Percentiles rank a stretch among this genome's conserved stretches.
phyloP scores from a whole-genome alignment of 1,140 invertebrate genomes.

The Dendrolimus kikuchii region DNA sequence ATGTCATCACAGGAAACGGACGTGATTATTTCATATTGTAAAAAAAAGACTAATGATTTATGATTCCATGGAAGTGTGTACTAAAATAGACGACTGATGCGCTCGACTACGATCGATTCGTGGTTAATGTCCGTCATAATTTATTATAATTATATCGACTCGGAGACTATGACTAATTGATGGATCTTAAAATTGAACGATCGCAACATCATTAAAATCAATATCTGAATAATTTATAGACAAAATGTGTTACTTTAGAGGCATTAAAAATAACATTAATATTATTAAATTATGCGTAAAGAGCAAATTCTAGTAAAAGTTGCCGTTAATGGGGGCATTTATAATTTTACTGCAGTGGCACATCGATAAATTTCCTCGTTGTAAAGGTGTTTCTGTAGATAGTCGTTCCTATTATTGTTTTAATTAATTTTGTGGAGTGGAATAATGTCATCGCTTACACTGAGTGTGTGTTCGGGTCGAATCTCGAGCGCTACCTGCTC shows the following conservation, averaged over 20 bases:
- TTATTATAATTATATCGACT: conserved; percentile 21
- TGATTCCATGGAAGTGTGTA: conserved; percentile 28
- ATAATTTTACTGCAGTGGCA: no score
- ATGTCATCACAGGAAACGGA: conserved; percentile 23
- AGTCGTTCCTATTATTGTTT: no score
- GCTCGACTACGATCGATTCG: conserved; percentile 25
- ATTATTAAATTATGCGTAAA: no score
- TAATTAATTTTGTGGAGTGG: neutral
- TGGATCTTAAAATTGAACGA: conserved; percentile 11
- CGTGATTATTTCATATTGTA: conserved; percentile 15
- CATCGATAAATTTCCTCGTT: no score
- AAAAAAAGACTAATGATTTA: conserved; percentile 37
- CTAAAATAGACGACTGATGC: conserved; percentile 29
- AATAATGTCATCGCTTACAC: neutral
- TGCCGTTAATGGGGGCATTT: no score
- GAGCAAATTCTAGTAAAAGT: no score
- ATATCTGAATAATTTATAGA: conserved; percentile 1
- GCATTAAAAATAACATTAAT: no score
- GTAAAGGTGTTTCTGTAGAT: no score
- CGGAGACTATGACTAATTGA: conserved; percentile 21
- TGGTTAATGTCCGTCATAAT: conserved; percentile 21
- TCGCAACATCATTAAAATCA: conserved; percentile 1
- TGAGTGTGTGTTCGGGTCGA: conserved; percentile 3
- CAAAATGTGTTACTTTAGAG: neutral
- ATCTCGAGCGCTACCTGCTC: conserved; percentile 19